phyloP scores from a whole-genome alignment of 2,888 invertebrate genomes.

The Caenorhabditis japonica region DNA sequence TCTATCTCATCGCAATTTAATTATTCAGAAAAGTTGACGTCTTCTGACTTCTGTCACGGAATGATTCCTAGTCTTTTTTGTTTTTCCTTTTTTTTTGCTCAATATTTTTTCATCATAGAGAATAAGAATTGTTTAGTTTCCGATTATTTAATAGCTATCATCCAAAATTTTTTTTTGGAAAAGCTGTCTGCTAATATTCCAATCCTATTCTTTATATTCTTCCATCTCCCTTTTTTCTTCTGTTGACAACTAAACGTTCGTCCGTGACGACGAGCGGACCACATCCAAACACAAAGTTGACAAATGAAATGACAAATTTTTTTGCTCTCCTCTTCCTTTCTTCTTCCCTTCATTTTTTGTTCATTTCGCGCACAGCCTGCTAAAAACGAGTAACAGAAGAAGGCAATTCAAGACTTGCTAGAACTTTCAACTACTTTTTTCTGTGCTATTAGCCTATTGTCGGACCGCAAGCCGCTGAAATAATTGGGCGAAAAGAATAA shows the following conservation, averaged over 20 bases:
- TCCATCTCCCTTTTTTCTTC: slow-evolving; percentile 1
- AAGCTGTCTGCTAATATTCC: slow-evolving; percentile 21
- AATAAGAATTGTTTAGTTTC: too few relatives aligned
- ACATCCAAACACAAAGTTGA: slow-evolving; percentile 33
- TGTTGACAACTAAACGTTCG: slow-evolving; percentile 44
- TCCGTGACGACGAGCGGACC: slow-evolving; percentile 21
- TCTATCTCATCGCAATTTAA: too few relatives aligned
- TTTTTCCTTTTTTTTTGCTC: too few relatives aligned
- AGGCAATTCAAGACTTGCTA: slow-evolving; percentile 31
- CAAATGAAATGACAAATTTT: slow-evolving; percentile 50
- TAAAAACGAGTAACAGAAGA: slow-evolving; percentile 1
- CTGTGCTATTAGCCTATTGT: slow-evolving; percentile 41
- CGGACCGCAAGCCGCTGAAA: slow-evolving; percentile 28
- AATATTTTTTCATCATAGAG: too few relatives aligned
- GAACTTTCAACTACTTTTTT: slow-evolving; percentile 11
- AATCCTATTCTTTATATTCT: slow-evolving; percentile 21
- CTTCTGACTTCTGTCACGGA: too few relatives aligned
- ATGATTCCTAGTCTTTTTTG: too few relatives aligned
- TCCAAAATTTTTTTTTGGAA: not conserved
- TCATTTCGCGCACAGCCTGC: too few relatives aligned
- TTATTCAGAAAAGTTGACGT: too few relatives aligned
- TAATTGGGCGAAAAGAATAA: slow-evolving; percentile 34
- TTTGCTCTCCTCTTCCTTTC: slow-evolving; percentile 17
- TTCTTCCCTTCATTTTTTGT: slow-evolving; percentile 8
- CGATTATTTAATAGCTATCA: too few relatives aligned